Evolutionary conservation across 2,797 vertebrate genomes (phyloP).

Genomic region (Macropodus opercularis): DNA sequence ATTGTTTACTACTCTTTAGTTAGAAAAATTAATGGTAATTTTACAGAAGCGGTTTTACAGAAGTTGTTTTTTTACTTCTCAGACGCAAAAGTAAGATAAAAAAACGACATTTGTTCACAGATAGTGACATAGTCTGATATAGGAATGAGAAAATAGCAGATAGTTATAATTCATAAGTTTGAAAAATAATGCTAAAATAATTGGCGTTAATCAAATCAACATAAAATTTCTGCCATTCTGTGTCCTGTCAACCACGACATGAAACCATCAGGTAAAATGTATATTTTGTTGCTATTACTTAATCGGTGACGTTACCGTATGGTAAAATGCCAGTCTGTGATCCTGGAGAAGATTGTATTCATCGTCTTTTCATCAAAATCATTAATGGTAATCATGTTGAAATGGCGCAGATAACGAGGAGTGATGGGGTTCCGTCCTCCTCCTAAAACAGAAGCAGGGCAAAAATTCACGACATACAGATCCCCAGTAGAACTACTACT

Average conservation of each 20-base stretch:
- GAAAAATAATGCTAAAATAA: too few species aligned
- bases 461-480: not conserved
- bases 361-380: conserved; percentile 91
- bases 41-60: too few species aligned
- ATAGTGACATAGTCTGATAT: too few species aligned
- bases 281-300: not conserved
- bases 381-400: conserved; percentile 90
- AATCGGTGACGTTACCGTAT: conserved; percentile 77
- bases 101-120: too few species aligned
- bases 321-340: conserved; percentile 89
- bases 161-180: too few species aligned
- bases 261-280: too few species aligned
- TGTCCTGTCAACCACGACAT: too few species aligned
- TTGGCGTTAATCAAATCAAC: too few species aligned
- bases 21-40: not conserved
- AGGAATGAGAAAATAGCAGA: too few species aligned
- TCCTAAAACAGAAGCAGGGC: conserved; percentile 71
- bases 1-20: not conserved
- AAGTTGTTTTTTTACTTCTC: too few species aligned
- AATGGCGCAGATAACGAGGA: conserved; percentile 88
- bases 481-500: not conserved
- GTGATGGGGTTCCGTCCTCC: conserved; percentile 91
- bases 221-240: too few species aligned
- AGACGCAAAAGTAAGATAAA: too few species aligned
- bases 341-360: conserved; percentile 92